These are phyloP conservation scores for Perithous albicinctus DNA, from an alignment of 2,888 invertebrate species.

Conservation along the genomic window DNA sequence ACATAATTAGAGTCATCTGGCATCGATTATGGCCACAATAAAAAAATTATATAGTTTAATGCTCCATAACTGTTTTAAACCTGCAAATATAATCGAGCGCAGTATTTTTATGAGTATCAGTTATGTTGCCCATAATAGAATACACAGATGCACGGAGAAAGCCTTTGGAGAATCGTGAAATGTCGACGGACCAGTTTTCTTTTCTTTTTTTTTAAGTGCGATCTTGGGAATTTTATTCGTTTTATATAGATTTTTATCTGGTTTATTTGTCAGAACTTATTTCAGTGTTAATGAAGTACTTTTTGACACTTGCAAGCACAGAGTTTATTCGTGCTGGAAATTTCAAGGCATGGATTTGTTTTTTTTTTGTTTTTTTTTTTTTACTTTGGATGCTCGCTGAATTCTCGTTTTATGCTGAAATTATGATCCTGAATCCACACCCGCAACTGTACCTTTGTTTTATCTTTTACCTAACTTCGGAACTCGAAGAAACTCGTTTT, in stretches of 20 bases:
- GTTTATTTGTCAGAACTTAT: conserved; percentile 13
- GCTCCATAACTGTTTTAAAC: conserved; percentile 13
- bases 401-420: conserved; percentile 35
- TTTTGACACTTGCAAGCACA: background rate
- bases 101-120: conserved; percentile 18
- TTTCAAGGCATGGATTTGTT: conserved; percentile 16
- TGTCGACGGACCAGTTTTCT: conserved; percentile 35
- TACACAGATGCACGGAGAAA: background rate
- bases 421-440: conserved; percentile 47
- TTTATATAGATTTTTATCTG: conserved; percentile 32
- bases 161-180: conserved; percentile 40
- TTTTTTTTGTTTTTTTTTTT: conserved; percentile 12
- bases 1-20: conserved; percentile 22
- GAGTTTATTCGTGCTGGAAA: background rate
- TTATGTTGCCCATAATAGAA: conserved; percentile 37
- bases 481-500: conserved; percentile 57
- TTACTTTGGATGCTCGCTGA: background rate
- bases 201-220: conserved; percentile 14
- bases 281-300: background rate
- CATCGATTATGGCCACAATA: conserved; percentile 35
- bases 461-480: conserved; percentile 21
- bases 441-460: conserved; percentile 38
- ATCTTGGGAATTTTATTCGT: conserved; percentile 30
- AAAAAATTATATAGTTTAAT: conserved; percentile 32
- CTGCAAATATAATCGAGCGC: background rate